Conservation (phyloP, 2,797 vertebrate species). For the Muscicapa comitata region DNA sequence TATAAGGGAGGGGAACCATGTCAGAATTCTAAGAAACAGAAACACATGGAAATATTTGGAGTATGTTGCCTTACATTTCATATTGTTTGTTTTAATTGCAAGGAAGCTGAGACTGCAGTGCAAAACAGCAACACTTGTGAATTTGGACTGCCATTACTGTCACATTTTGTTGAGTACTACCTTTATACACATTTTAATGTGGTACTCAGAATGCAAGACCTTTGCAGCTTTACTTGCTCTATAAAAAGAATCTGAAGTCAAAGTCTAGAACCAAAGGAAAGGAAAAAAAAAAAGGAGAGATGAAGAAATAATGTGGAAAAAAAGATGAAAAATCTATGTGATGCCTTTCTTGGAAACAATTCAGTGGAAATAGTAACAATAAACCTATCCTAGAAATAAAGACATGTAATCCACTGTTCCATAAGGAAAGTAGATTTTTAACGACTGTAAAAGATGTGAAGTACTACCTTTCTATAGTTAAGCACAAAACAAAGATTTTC, state of each 20-base stretch:
- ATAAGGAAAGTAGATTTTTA: not conserved
- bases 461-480: not conserved
- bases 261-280: not conserved
- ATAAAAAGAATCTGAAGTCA: slow-evolving; percentile 5
- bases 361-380: not conserved
- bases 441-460: not conserved
- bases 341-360: not conserved
- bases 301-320: not conserved
- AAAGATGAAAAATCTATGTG: not conserved
- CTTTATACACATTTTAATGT: slow-evolving; percentile 25
- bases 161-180: not conserved
- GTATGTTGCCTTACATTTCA: not conserved
- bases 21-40: not conserved
- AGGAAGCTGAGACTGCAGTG: not conserved
- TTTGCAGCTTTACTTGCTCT: not conserved
- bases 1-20: not conserved
- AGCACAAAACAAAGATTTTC: not conserved
- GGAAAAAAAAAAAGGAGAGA: not conserved
- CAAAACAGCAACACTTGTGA: slow-evolving; percentile 1
- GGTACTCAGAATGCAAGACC: not conserved
- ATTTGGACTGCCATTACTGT: slow-evolving; percentile 21
- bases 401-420: not conserved
- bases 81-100: slow-evolving; percentile 29
- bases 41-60: slow-evolving; percentile 5
- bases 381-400: not conserved